Conservation (phyloP, 2,888 invertebrate genomes). For the Neoaliturus tenellus region DNA sequence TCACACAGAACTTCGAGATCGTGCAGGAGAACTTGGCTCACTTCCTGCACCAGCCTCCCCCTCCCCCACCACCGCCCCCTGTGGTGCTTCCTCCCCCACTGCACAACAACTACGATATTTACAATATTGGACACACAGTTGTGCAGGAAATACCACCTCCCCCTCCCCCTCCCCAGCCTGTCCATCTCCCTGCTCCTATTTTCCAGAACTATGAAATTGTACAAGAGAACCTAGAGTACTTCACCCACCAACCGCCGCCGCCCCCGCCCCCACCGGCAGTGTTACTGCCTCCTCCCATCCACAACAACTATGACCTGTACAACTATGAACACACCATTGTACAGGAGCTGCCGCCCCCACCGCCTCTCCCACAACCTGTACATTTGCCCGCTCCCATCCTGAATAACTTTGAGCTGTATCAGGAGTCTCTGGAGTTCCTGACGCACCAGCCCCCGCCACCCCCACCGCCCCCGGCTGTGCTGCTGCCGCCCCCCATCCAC, state of each 20-base stretch:
- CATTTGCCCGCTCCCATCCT: conserved; percentile 29
- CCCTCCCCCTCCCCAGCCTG: conserved; percentile 25
- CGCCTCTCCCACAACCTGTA: not conserved
- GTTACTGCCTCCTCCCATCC: conserved; percentile 8
- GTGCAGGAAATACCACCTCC: conserved; percentile 29
- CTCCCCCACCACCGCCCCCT: conserved; percentile 21
- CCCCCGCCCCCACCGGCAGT: not conserved
- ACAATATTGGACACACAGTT: not conserved
- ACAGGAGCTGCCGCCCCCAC: not conserved
- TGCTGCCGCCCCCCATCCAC: conserved; percentile 26
- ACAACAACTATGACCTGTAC: conserved; percentile 39
- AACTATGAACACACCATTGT: conserved; percentile 19
- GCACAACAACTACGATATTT: conserved; percentile 32
- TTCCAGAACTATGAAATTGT: conserved; percentile 8
- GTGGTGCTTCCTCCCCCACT: conserved; percentile 22
- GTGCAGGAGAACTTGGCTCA: not conserved
- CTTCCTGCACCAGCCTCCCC: conserved; percentile 1
- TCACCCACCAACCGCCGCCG: conserved; percentile 3
- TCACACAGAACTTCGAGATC: not conserved
- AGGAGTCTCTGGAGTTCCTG: conserved; percentile 6
- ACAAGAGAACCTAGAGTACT: not conserved
- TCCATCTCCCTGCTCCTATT: conserved; percentile 40
- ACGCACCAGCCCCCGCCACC: not conserved
- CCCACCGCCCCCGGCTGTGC: not conserved
- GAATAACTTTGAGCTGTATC: not conserved